Evolutionary conservation across 2,888 invertebrate genomes (phyloP).

Genomic region (Gibbula magus): DNA sequence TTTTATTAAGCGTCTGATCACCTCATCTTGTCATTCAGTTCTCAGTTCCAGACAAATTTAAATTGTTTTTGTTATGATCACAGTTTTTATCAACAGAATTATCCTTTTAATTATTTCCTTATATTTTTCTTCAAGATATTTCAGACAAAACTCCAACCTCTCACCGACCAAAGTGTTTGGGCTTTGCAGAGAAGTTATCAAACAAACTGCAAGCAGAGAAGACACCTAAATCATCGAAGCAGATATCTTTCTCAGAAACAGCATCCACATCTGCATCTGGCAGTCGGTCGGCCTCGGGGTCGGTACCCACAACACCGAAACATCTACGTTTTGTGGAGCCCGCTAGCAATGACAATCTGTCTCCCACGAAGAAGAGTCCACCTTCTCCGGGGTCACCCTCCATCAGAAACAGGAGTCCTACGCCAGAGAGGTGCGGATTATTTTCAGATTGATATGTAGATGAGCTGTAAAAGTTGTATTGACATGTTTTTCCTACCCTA

Average conservation of each 20-base stretch:
- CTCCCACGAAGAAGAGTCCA: conserved; percentile 2
- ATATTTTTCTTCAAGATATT: not conserved
- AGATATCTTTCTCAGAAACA: not conserved
- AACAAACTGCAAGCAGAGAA: not conserved
- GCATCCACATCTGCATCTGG: not conserved
- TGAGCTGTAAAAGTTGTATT: not conserved
- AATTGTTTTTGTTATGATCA: not conserved
- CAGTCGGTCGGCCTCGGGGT: conserved; percentile 13
- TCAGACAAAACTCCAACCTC: conserved; percentile 27
- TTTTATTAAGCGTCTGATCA: too few species aligned
- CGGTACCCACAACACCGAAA: conserved; percentile 49
- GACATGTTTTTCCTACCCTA: not conserved
- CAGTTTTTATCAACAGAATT: not conserved
- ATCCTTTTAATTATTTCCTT: not conserved
- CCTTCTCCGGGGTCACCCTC: conserved; percentile 32
- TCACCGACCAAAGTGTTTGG: conserved; percentile 3
- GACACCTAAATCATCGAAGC: conserved; percentile 36
- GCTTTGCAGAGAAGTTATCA: not conserved
- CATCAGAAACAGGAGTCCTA: conserved; percentile 55
- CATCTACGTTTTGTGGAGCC: conserved; percentile 52
- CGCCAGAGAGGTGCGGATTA: conserved; percentile 54
- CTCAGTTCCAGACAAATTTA: not conserved
- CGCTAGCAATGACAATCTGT: conserved; percentile 6
- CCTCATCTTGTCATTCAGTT: not conserved
- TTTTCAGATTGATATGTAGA: not conserved